These are phyloP conservation scores for Lagopus muta DNA, from an alignment of 2,113 vertebrate species.

Conservation along the genomic window DNA sequence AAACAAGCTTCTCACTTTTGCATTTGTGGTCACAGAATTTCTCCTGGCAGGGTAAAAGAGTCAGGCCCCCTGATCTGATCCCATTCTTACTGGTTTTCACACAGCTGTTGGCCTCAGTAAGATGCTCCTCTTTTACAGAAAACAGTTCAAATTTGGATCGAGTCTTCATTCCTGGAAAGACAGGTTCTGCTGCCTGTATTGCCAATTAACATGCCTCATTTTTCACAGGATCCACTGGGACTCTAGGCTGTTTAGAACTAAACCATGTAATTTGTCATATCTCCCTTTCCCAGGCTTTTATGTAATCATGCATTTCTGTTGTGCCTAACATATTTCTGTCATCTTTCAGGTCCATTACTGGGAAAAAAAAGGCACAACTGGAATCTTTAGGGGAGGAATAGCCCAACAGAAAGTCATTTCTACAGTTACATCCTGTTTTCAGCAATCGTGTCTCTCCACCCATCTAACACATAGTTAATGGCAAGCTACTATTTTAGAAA, in stretches of 20 bases:
- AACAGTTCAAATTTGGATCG: neutral
- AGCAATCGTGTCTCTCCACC: neutral
- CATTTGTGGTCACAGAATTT: neutral
- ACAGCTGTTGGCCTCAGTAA: neutral
- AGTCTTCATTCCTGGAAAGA: neutral
- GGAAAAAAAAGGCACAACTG: conserved; percentile 14
- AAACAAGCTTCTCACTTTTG: neutral
- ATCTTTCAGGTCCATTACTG: conserved; percentile 16
- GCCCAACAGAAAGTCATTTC: neutral
- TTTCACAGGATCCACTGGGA: neutral
- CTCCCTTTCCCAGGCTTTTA: conserved; percentile 46
- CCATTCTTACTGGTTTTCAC: neutral
- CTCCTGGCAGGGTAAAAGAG: neutral
- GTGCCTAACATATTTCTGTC: neutral
- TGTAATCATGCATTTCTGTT: conserved; percentile 24
- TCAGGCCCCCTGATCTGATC: neutral
- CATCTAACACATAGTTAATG: neutral
- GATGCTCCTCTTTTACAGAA: neutral
- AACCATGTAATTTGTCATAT: conserved; percentile 33
- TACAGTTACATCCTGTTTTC: neutral
- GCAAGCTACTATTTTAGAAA: neutral
- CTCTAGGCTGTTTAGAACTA: conserved; percentile 40
- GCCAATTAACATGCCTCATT: neutral
- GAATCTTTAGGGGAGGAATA: conserved; percentile 31
- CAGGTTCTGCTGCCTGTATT: conserved; percentile 16